A percentile compares a stretch with the other conserved stretches of the same genome.
Evolutionary conservation across 2,888 invertebrate species (phyloP).

Genomic region (Dolichopus griseipennis): DNA sequence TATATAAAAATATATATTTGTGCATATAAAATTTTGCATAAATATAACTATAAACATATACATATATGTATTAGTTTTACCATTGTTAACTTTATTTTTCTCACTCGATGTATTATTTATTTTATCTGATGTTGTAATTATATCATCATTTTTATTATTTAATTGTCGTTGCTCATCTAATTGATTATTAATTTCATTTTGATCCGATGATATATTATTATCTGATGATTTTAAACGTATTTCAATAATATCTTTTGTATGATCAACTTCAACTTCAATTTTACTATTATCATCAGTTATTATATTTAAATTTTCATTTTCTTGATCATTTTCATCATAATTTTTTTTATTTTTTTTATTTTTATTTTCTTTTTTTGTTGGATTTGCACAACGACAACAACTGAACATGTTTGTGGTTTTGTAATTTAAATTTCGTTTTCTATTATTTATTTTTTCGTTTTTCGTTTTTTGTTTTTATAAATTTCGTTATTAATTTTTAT

Average conservation of each 20-base stretch:
- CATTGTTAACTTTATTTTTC: background rate
- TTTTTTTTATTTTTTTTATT: background rate
- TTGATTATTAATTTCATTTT: background rate
- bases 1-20: too few relatives aligned
- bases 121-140: background rate
- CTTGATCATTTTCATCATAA: background rate
- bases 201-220: background rate
- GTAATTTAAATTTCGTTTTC: background rate
- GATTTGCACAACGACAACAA: conserved; percentile 1
- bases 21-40: too few relatives aligned
- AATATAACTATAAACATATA: too few relatives aligned
- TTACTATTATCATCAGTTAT: conserved; percentile 7
- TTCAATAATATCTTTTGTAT: conserved; percentile 14
- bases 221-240: conserved; percentile 13
- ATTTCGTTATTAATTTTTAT: background rate
- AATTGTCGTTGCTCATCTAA: background rate
- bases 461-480: background rate
- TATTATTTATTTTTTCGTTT: background rate
- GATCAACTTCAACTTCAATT: conserved; percentile 9
- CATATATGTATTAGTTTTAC: too few relatives aligned
- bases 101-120: background rate
- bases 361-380: background rate
- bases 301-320: background rate
- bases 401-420: background rate
- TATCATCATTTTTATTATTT: conserved; percentile 9